Evolutionary conservation across 2,888 invertebrate species (phyloP), one percentile per base, ranked within the genome.

Genomic region (Halocaridina rubra): DNA sequence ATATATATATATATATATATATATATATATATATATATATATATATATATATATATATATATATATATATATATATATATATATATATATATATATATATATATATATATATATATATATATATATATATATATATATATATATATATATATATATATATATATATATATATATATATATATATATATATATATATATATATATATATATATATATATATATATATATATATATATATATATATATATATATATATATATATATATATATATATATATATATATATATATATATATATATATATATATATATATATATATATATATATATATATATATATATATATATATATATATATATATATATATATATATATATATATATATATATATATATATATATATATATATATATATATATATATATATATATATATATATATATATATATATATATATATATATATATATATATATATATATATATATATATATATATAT

Each of bases 11-110:
- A 61, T 1, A 61, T 2, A 61, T 1, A 61, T 61, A 61, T 61
- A 61, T 61, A 61, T 61, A 61, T 61, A 61, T 61, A 61, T 1
- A 16, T 64, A 64, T 3, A 64, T 22, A 3, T 64, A 64, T 64
- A 3, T 22, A 64, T 64, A 64, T 64, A 64, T 64, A 22, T 3
- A 64, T 64, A 64, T 3, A 64, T 64, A 64, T 64, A 64, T 64
- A 64, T 64, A 64, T 3, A 64, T 64, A 64, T 64, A 64, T 64
- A 64, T 64, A 64, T 2, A 64, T 64, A 3, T 3, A 64, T 64
- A 64, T 64, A 64, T 64, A 64, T 64, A 4, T 64, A 64, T 64
- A 4, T 61, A 61, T 61, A 61, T 61, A 61, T 61, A 61, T 61
- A 61, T 61, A 61, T 61, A 61, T 39, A 39, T 39, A 8, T 8